Evolutionary conservation across 2,797 vertebrate species (phyloP), one percentile per base, ranked within the genome.

Genomic region (Labroides dimidiatus): DNA sequence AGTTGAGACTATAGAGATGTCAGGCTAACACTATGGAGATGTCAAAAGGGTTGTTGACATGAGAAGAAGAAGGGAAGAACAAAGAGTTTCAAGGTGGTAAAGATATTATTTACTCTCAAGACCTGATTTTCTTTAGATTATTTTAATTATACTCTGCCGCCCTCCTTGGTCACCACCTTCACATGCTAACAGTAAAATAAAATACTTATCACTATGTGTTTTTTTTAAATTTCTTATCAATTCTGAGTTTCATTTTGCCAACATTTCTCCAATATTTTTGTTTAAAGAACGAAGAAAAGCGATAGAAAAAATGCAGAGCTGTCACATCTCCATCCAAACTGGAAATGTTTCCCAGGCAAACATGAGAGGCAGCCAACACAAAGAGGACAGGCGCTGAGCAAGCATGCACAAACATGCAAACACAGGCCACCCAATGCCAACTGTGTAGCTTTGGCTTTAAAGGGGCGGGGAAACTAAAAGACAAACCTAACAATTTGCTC

Each of bases 401-500:
- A 81, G 79, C 84, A 76, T 62, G 81, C 69, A 72, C 72, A 72
- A 84, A 90, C 88, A 84, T 62, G 81, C 81, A 84, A 82, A 82
- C 74, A 78, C 56, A 75, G 67, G 72, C 79, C 69, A 41, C 54
- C 56, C 51, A 60, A 50, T 51, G 58, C 73, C 62, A 80, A 66
- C 82, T 75, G 69, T 57, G 74, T 63, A 56, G 23, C 52, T 81
- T 39, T 39, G 57, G 54, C 57, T 77, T 52, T 24, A 75, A 58
- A 70, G 33, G 65, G 66, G 4, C 1, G 73, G 79, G 76, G 63
- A 83, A 67, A 63, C 52, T 42, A 30, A 19, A 58, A 56, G 72
- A 57, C 59, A 78, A 90, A 86, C 85, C 86, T 78, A 77, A 89
- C 80, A 91, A 87, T 88, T 87, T 91, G 82, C 64, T 79, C 68